These are phyloP conservation scores for Sepiola atlantica DNA, from an alignment of 2,888 invertebrate genomes.

Conservation along the genomic window DNA sequence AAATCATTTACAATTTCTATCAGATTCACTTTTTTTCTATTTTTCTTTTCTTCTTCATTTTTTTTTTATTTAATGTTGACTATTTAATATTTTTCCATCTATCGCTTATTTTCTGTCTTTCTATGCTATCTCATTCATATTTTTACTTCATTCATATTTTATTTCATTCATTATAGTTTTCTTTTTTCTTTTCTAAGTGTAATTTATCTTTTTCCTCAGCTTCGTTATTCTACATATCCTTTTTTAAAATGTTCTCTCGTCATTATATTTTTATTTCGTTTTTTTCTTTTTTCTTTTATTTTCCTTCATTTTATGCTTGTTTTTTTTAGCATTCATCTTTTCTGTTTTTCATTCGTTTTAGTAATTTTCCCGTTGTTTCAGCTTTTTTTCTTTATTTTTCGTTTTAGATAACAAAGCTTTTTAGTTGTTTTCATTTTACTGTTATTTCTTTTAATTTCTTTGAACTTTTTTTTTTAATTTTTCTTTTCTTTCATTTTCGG, in stretches of 20 bases:
- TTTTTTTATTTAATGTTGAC: background rate
- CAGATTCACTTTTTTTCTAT: background rate
- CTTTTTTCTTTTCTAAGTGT: too few species aligned
- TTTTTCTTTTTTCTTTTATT: background rate
- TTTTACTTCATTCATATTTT: background rate
- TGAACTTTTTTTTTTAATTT: too few species aligned
- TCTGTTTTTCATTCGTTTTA: too few species aligned
- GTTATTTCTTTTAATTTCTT: background rate
- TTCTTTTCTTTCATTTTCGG: too few species aligned
- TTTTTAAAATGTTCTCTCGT: too few species aligned
- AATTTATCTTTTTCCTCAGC: too few species aligned
- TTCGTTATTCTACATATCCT: too few species aligned
- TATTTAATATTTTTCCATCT: background rate
- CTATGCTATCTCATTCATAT: too few species aligned
- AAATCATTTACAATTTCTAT: too few species aligned
- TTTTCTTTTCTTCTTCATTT: background rate
- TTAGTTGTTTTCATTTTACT: background rate
- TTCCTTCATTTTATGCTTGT: background rate
- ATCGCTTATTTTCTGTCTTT: background rate
- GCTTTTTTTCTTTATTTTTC: background rate
- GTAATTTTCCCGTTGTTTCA: too few species aligned
- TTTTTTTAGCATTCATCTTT: too few species aligned
- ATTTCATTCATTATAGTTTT: background rate
- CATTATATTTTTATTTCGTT: too few species aligned
- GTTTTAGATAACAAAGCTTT: background rate